A percentile compares a stretch with the other conserved stretches of the same genome.
These are phyloP conservation scores for Odontamblyopus rebecca DNA, from an alignment of 2,797 vertebrate genomes.

Conservation along the genomic window DNA sequence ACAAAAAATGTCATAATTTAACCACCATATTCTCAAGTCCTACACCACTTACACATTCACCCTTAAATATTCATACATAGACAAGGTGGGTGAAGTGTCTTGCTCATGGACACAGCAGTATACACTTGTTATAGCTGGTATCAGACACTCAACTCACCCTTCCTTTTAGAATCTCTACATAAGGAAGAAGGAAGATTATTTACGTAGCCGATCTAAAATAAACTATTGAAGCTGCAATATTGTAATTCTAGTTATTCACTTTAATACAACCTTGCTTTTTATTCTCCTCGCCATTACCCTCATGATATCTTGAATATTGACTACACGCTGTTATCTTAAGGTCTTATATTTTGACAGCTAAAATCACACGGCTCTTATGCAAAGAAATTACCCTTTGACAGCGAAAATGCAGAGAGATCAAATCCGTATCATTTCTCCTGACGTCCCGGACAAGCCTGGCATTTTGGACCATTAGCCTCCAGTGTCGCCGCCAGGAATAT, in stretches of 20 bases:
- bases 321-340: neutral
- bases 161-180: too few relatives aligned
- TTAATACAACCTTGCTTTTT: neutral
- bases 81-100: too few relatives aligned
- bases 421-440: constrained; percentile 38
- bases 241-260: neutral
- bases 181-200: too few relatives aligned
- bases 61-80: too few relatives aligned
- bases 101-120: too few relatives aligned
- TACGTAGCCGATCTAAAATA: too few relatives aligned
- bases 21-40: too few relatives aligned
- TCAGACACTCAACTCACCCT: too few relatives aligned
- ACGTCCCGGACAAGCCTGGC: constrained; percentile 44
- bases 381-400: constrained; percentile 15
- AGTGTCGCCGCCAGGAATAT: constrained; percentile 25
- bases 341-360: constrained; percentile 3
- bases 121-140: too few relatives aligned
- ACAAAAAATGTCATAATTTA: too few relatives aligned
- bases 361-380: constrained; percentile 9
- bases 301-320: neutral
- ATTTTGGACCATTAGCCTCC: constrained; percentile 43
- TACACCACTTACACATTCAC: too few relatives aligned
- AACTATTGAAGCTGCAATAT: neutral
- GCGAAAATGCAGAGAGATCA: constrained; percentile 29
- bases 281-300: neutral